These are phyloP conservation scores for Drosophila robusta DNA, from an alignment of 2,888 invertebrate genomes.

Conservation along the genomic window DNA sequence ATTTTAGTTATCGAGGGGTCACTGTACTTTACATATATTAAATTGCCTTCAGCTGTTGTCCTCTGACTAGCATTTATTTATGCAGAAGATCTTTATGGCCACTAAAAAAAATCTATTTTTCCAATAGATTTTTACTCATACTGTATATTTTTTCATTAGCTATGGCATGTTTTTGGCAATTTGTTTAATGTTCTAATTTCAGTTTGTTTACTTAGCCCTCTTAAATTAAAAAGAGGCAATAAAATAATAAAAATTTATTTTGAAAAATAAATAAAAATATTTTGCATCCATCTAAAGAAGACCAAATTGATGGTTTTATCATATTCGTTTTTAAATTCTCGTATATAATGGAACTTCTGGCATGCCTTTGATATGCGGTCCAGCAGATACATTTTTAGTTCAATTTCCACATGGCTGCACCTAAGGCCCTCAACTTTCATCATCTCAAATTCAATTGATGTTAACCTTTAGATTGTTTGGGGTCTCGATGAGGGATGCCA, in stretches of 20 bases:
- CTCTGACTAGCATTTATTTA: slow-evolving; percentile 2
- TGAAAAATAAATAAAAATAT: not conserved
- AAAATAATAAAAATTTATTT: not conserved
- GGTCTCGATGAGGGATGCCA: slow-evolving; percentile 4
- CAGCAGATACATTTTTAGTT: not conserved
- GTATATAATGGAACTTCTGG: too few species aligned
- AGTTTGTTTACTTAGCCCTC: not conserved
- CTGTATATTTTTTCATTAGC: too few species aligned
- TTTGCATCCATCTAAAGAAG: not conserved
- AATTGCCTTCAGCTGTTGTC: slow-evolving; percentile 19
- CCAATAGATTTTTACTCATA: not conserved
- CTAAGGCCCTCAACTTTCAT: slow-evolving; percentile 1
- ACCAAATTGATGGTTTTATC: not conserved
- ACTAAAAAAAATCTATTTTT: not conserved
- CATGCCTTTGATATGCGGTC: not conserved
- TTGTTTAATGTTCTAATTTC: not conserved
- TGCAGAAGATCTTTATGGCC: not conserved
- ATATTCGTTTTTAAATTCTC: not conserved
- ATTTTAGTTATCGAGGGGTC: not conserved
- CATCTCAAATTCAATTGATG: slow-evolving; percentile 27
- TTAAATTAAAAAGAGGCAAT: not conserved
- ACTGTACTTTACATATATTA: slow-evolving; percentile 3
- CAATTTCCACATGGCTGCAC: slow-evolving; percentile 51
- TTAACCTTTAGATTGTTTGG: slow-evolving; percentile 18
- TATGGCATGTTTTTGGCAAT: not conserved